Base-by-base conservation (phyloP, 2,888 invertebrate species). In the Acanthococcus lagerstroemiae region DNA sequence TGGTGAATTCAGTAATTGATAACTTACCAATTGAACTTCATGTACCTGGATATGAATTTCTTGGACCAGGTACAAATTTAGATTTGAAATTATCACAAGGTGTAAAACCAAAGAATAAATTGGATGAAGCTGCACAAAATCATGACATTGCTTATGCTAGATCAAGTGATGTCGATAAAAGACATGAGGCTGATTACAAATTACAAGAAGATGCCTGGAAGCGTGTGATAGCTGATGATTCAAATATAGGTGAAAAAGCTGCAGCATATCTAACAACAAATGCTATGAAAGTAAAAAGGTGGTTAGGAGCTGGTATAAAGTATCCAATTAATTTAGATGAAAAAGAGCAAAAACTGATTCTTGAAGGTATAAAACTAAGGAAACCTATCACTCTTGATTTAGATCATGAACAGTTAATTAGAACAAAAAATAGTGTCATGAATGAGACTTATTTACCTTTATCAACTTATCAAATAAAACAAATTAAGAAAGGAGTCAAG, bases 161-260 rank as follows among this genome's bases (percentile, higher is more conserved):
- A 44, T 26, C 7, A n/a, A 50, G 54, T 9, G 65, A 68, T 44
- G 17, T 68, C 1, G 12, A 52, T 2, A 45, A 63, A 19, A 25
- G 65, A 6, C 67, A 69, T 55, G 61, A 46, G 15, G 69, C 69
- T 9, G 68, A 69, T 50, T 37, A 46, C 45, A 26, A 54, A n/a
- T 44, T 69, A 24, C n/a, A 48, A 19, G 48, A 58, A 15, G 56
- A 55, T 24, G 69, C 68, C 46, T 69, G 69, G 69, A 55, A 67
- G 60, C 7, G 69, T 9, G 65, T 68, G 1, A 58, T 6, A 15
- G 61, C 69, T 45, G 5, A 17, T 6, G 69, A 69, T 22, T 15
- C 69, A 1, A 27, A 15, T 21, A 45, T 69, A 12, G 61, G 60
- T 6, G 69, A 69, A 60, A 56, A 60, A 26, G 48, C 55, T 4